Conservation (phyloP, 2,888 invertebrate species). For the Harpalus rufipes region DNA sequence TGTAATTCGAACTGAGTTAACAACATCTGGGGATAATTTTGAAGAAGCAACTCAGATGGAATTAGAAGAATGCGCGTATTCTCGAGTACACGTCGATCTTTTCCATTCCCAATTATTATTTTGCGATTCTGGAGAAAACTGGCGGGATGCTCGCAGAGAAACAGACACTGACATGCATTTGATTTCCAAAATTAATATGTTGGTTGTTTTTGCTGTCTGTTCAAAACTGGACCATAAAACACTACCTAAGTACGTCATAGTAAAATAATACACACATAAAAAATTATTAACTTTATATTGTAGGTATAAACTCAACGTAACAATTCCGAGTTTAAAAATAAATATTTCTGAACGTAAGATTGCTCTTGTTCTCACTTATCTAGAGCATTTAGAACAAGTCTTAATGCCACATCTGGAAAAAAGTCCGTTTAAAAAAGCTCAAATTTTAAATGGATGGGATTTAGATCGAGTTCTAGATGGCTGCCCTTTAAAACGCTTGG, state of each 20-base stretch:
- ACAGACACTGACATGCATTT: slow-evolving; percentile 88
- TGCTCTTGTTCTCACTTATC: slow-evolving; percentile 79
- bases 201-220: slow-evolving; percentile 74
- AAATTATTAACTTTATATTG: slow-evolving; percentile 66
- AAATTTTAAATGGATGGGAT: background rate
- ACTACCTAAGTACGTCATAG: slow-evolving; percentile 73
- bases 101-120: slow-evolving; percentile 83
- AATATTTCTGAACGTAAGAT: slow-evolving; percentile 88
- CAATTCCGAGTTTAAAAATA: slow-evolving; percentile 85
- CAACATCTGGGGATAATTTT: slow-evolving; percentile 78
- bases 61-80: slow-evolving; percentile 88
- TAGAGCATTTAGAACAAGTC: slow-evolving; percentile 61
- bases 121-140: slow-evolving; percentile 83
- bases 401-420: slow-evolving; percentile 55
- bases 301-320: slow-evolving; percentile 88
- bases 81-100: slow-evolving; percentile 85
- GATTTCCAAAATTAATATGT: slow-evolving; percentile 81
- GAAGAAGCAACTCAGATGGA: slow-evolving; percentile 91
- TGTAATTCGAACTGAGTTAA: slow-evolving; percentile 85
- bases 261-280: background rate
- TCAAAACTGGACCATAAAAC: slow-evolving; percentile 72
- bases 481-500: slow-evolving; percentile 38
- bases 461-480: slow-evolving; percentile 34
- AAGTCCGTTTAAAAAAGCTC: slow-evolving; percentile 23
- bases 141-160: slow-evolving; percentile 85